Base-by-base conservation (phyloP, 2,797 vertebrate species). In the Eulemur rubriventer region DNA sequence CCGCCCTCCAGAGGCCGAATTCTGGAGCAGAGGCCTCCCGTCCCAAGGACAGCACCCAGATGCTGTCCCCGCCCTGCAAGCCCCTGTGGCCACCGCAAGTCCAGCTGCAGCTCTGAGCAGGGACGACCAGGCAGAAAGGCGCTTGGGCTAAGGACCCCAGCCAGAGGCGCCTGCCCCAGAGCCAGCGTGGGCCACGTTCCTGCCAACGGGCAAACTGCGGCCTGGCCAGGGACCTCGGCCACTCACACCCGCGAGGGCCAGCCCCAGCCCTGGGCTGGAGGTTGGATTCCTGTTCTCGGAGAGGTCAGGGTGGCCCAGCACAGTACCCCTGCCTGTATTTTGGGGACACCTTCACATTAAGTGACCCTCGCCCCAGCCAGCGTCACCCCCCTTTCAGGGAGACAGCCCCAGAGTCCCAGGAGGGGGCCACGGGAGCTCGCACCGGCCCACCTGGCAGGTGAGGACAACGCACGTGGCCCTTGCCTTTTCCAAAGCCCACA, bases 31-130 rank as follows among this genome's bases (percentile, higher is more conserved):
- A 73, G 38, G 22, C 33, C 7, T 24, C 14, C 22, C 20, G 46
- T 16, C 33, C 17, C 35, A 7, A 35, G 14, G 61, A 10, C 4
- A 4, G 43, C 1, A n/a, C 61, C 63, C 0, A 0, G 30, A 43
- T 2, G 30, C 22, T 1, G 12, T 5, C 14, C n/a, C 12, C 38
- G 0, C 14, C 28, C 46, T 4, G 46, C 26, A 17, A 35, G 69
- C 4, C 43, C 30, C 35, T 4, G 2, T 17, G n/a, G 10, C 24
- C n/a, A 55, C 43, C 26, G 17, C 18, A 43, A 0, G 9, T 33
- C 69, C 48, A 13, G 24, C 11, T 13, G 43, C 9, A 24, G 59
- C 46, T 69, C 72, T 8, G 55, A 26, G 38, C 17, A 14, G 22
- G 67, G 46, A 26, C 13, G 30, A 17, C 24, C 20, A 9, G 63